Conservation (phyloP, 2,888 invertebrate species). For the Diachrysia chrysitis region DNA sequence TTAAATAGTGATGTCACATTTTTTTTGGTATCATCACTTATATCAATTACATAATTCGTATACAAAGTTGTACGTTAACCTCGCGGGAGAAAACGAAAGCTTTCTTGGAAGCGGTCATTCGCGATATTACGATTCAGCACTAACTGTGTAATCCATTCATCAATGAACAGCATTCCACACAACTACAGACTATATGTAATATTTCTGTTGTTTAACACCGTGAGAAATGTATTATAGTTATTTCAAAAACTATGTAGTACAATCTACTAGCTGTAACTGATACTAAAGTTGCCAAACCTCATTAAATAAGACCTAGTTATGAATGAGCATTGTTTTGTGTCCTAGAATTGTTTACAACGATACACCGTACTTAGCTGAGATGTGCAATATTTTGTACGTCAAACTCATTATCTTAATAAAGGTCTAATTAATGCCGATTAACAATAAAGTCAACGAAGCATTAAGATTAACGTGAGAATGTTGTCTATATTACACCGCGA, state of each 20-base stretch:
- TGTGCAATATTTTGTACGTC: slow-evolving; percentile 62
- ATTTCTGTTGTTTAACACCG: slow-evolving; percentile 44
- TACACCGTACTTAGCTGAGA: slow-evolving; percentile 40
- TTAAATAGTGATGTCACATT: slow-evolving; percentile 19
- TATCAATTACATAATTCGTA: slow-evolving; percentile 51
- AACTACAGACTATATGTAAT: slow-evolving; percentile 36
- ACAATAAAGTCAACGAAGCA: slow-evolving; percentile 54
- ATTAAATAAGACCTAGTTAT: slow-evolving; percentile 59
- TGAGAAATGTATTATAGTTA: slow-evolving; percentile 47
- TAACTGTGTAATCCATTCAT: slow-evolving; percentile 51
- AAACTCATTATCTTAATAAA: slow-evolving; percentile 62
- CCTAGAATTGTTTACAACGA: slow-evolving; percentile 57
- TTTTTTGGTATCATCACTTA: slow-evolving; percentile 36
- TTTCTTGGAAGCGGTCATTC: slow-evolving; percentile 32
- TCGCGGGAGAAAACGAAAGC: slow-evolving; percentile 50
- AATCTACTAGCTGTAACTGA: slow-evolving; percentile 33
- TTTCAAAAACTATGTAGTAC: slow-evolving; percentile 47
- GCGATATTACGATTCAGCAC: slow-evolving; percentile 12
- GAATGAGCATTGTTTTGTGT: slow-evolving; percentile 64
- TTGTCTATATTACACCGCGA: slow-evolving; percentile 33
- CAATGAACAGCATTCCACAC: slow-evolving; percentile 46
- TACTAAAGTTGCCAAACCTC: slow-evolving; percentile 56
- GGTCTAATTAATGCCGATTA: slow-evolving; percentile 67
- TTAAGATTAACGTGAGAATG: slow-evolving; percentile 52
- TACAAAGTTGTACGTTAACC: slow-evolving; percentile 32